Base-by-base conservation (phyloP, 92 coral and sea anemone species). In the Epizoanthus scotinus region DNA sequence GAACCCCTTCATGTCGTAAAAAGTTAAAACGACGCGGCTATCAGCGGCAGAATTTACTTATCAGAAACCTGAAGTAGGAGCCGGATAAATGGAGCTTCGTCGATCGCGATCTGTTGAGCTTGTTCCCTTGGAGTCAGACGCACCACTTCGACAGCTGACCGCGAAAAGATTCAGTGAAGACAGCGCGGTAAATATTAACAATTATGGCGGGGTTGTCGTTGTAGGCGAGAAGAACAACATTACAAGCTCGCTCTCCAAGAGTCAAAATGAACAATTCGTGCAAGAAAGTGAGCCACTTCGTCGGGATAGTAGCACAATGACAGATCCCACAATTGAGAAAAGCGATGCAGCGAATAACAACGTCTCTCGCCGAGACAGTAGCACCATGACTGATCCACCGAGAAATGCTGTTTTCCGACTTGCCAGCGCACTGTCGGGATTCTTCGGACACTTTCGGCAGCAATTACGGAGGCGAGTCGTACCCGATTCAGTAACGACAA, bases 261-360 rank as follows among this genome's bases (percentile, higher is more conserved):
- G 54, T 10, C 73, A 40, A 68, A 68, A 53, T 68, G 73, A 68
- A 19, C 73, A 68, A 17, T 22, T 68, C 10, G 20, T 38, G 2
- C 73, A 13, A 15, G 52, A 68, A 42, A 68, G 54, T 15, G 73
- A 68, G 2, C 53, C 73, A 5, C 73, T 10, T 44, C 73, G 73
- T 12, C 54, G 73, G 2, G 73, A 68, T 22, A 68, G 73, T 53
- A 68, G 73, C 17, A 68, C 73, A 42, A 68, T 68, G 73, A 68
- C 73, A 15, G 73, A 68, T 20, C 73, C 73, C 20, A 42, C 56
- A 2, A 38, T 53, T 2, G 22, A 26, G 2, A 56, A 68, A 27
- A 68, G 73, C 22, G 52, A 10, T 47, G 73, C 40, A 68, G 73
- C 73, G 55, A 53, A 68, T 68, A 38, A 25, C 17, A 29, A 42